Conservation (phyloP, 1,140 invertebrate genomes). For the Melanaphis sacchari region DNA sequence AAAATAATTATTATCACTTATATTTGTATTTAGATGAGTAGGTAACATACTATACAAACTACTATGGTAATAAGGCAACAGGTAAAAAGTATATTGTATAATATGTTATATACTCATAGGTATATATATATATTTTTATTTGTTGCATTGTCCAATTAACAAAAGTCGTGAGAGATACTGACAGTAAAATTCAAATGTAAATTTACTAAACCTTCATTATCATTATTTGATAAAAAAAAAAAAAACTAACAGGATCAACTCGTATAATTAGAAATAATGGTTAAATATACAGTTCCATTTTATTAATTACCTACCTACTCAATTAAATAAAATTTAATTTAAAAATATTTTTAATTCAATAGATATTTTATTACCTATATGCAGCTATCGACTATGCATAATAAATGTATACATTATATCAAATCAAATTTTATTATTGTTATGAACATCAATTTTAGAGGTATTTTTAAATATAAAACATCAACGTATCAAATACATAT, state of each 20-base stretch:
- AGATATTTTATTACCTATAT: not conserved
- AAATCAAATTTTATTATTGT: not conserved
- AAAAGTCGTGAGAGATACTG: not conserved
- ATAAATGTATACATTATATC: not conserved
- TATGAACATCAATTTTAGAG: too few relatives aligned
- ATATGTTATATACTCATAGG: not conserved
- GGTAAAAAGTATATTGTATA: not conserved
- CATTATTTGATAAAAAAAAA: not conserved
- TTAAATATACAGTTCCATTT: not conserved
- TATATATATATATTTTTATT: not conserved
- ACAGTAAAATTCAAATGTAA: not conserved
- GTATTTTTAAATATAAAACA: not conserved
- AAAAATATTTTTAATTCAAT: not conserved
- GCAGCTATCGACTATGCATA: not conserved
- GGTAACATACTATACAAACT: not conserved
- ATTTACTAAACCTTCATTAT: not conserved
- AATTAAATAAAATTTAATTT: not conserved
- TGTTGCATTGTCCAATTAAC: not conserved
- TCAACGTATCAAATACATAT: not conserved
- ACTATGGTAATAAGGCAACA: not conserved
- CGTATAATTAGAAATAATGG: not conserved
- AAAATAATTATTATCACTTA: not conserved
- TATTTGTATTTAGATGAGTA: not conserved
- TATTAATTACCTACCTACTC: not conserved
- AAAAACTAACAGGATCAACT: not conserved